Percentiles rank a stretch among this genome's conserved stretches.
phyloP scores from a whole-genome alignment of 2,888 invertebrate species.

The Antheraea yamamai region DNA sequence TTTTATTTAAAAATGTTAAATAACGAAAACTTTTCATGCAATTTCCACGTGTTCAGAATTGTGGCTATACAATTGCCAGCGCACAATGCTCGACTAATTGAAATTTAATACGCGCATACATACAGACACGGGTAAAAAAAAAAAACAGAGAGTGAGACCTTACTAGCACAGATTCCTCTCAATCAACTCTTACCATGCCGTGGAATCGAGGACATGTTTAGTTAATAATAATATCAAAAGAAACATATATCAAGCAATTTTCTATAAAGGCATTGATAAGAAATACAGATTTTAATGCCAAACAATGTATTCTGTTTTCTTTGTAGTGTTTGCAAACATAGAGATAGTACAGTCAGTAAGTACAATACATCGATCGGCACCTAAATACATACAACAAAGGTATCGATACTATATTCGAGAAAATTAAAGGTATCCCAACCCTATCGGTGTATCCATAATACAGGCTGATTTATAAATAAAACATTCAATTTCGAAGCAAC shows the following conservation, averaged over 20 bases:
- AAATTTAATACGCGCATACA: too few species aligned
- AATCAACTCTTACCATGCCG: too few species aligned
- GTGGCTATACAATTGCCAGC: too few species aligned
- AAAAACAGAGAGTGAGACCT: too few species aligned
- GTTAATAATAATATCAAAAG: neutral
- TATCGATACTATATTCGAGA: slow-evolving; percentile 6
- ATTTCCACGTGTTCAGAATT: too few species aligned
- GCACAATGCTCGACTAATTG: too few species aligned
- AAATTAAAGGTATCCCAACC: slow-evolving; percentile 7
- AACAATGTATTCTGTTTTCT: neutral
- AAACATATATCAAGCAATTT: neutral
- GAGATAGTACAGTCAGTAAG: neutral
- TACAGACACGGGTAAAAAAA: too few species aligned
- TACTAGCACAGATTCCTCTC: too few species aligned
- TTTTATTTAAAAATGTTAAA: too few species aligned
- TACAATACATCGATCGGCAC: neutral
- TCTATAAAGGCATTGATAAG: neutral
- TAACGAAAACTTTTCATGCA: too few species aligned
- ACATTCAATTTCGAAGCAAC: slow-evolving; percentile 5
- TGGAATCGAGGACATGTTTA: too few species aligned
- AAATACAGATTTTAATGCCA: neutral
- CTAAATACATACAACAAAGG: slow-evolving; percentile 1
- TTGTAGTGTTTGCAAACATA: neutral
- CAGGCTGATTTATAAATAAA: slow-evolving; percentile 12
- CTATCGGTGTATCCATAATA: neutral